Percentiles rank a stretch among this genome's conserved stretches.
Evolutionary conservation across 2,888 invertebrate genomes (phyloP).

Genomic region (Drosophila meridiana): DNA sequence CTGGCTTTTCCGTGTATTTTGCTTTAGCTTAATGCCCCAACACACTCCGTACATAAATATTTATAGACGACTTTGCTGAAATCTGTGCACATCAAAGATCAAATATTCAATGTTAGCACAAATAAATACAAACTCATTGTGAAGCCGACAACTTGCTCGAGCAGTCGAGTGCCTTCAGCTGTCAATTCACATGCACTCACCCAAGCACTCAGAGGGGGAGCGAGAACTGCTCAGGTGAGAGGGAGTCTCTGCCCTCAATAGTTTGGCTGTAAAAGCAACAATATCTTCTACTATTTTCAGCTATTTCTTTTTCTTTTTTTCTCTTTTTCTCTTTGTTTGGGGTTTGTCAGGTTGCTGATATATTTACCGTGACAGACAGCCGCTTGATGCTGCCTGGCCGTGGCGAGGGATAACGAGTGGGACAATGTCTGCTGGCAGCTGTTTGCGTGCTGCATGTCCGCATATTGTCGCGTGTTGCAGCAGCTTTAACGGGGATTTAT

Average conservation of each 20-base stretch:
- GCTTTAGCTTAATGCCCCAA: neutral
- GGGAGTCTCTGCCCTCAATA: conserved; percentile 9
- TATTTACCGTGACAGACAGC: conserved; percentile 35
- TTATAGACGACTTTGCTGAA: conserved; percentile 27
- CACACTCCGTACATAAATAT: conserved; percentile 14
- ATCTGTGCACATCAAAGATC: conserved; percentile 17
- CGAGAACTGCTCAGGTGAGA: conserved; percentile 7
- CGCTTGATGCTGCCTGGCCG: conserved; percentile 5
- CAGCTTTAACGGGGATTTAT: conserved; percentile 63
- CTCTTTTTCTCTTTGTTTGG: too few species aligned
- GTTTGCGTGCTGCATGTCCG: conserved; percentile 28
- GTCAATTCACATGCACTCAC: conserved; percentile 33
- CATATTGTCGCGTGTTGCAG: conserved; percentile 54
- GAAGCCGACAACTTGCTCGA: conserved; percentile 15
- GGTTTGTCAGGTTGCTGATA: conserved; percentile 24
- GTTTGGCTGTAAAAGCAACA: conserved; percentile 32
- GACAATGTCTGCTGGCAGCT: conserved; percentile 31
- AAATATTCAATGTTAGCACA: conserved; percentile 12
- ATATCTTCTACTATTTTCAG: conserved; percentile 20
- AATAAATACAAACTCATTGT: conserved; percentile 27
- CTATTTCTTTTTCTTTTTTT: neutral
- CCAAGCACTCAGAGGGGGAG: conserved; percentile 13
- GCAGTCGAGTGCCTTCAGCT: conserved; percentile 21
- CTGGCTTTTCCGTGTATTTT: neutral
- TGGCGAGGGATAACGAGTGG: conserved; percentile 17